Evolutionary conservation across 2,113 vertebrate species (phyloP).

Genomic region (Chlorodrepanis virens): DNA sequence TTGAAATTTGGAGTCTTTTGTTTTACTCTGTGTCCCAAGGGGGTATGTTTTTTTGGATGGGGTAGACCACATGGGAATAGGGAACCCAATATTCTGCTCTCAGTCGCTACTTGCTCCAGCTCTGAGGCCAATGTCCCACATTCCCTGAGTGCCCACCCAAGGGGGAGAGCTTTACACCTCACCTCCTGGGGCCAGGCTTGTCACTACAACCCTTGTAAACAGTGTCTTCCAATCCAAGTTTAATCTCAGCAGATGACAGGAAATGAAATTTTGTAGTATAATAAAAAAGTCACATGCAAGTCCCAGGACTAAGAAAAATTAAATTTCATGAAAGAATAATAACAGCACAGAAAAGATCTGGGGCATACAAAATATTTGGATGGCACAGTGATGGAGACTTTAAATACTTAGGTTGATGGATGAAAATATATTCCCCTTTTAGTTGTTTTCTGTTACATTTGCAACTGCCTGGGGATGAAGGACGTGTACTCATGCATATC

Average conservation of each 20-base stretch:
- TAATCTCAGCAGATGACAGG: conserved; percentile 13
- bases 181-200: background rate
- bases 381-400: background rate
- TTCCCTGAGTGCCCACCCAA: background rate
- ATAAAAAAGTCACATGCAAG: background rate
- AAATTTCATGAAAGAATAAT: background rate
- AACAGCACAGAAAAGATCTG: background rate
- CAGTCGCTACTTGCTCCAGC: accelerated
- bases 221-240: background rate
- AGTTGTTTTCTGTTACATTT: background rate
- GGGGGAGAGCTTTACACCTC: background rate
- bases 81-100: accelerated
- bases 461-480: background rate
- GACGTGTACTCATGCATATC: background rate
- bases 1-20: background rate
- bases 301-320: background rate
- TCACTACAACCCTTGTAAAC: background rate
- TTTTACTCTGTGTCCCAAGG: background rate
- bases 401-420: background rate
- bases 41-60: background rate
- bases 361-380: background rate
- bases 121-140: accelerated
- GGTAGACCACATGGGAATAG: too few relatives aligned
- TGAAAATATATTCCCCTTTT: background rate
- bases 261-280: conserved; percentile 20